phyloP scores from a whole-genome alignment of 2,888 invertebrate genomes.

The Cataglyphis albicans region DNA sequence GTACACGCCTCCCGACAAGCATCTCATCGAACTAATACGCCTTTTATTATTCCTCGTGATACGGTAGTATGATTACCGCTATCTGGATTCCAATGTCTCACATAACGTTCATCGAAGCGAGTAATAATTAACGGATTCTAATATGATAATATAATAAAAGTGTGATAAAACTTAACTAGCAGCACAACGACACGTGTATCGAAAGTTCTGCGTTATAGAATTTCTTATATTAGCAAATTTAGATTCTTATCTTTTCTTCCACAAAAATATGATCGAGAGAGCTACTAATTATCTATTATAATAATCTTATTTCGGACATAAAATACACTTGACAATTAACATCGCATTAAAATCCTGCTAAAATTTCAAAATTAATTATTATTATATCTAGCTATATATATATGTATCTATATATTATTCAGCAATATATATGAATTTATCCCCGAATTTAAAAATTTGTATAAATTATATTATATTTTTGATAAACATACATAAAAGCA shows the following conservation, averaged over 20 bases:
- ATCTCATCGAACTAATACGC: neutral
- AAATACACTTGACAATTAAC: neutral
- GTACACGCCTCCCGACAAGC: neutral
- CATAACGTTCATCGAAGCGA: neutral
- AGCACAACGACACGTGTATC: neutral
- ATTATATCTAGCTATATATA: neutral
- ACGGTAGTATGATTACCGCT: slow-evolving; percentile 13
- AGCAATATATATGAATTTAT: neutral
- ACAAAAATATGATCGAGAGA: neutral
- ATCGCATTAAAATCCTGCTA: neutral
- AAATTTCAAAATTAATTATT: neutral
- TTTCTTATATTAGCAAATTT: neutral
- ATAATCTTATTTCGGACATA: neutral
- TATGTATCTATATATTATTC: neutral
- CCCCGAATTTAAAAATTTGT: neutral
- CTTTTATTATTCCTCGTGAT: neutral
- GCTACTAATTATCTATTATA: neutral
- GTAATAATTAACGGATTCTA: slow-evolving; percentile 29
- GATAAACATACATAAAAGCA: neutral
- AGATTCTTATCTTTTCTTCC: neutral
- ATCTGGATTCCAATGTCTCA: neutral
- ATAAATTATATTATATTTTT: neutral
- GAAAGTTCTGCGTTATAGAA: neutral
- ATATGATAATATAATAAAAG: neutral
- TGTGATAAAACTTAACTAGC: neutral